phyloP scores from a whole-genome alignment of 2,888 invertebrate species.

The Parascotia fuliginaria region DNA sequence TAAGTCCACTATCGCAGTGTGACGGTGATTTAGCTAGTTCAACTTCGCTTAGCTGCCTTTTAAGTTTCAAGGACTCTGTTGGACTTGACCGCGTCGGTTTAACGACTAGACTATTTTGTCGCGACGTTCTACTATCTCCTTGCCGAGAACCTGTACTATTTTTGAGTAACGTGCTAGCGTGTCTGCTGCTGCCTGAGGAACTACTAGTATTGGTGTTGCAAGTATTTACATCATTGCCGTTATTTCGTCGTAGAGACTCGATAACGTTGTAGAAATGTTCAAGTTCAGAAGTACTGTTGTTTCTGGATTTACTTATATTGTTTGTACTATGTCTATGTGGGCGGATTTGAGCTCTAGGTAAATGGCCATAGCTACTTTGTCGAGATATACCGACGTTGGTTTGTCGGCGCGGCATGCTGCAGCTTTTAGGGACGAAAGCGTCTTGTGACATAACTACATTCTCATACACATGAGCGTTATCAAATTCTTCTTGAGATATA shows the following conservation, averaged over 20 bases:
- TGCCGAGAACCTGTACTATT: conserved; percentile 44
- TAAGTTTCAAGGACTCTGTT: conserved; percentile 54
- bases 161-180: conserved; percentile 44
- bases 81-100: conserved; percentile 57
- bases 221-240: conserved; percentile 43
- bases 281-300: conserved; percentile 63
- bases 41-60: conserved; percentile 70
- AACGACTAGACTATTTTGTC: conserved; percentile 73
- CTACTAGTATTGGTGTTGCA: conserved; percentile 66
- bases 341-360: conserved; percentile 70
- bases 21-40: conserved; percentile 56
- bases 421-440: conserved; percentile 71
- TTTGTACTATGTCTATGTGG: conserved; percentile 67
- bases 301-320: conserved; percentile 64
- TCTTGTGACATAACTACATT: conserved; percentile 69
- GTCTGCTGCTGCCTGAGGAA: conserved; percentile 68
- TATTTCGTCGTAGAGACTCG: conserved; percentile 65
- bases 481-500: conserved; percentile 72
- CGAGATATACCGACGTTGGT: conserved; percentile 65
- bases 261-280: conserved; percentile 77
- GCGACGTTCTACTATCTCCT: conserved; percentile 47
- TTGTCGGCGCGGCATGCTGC: conserved; percentile 80
- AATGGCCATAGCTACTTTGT: conserved; percentile 74
- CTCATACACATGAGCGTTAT: conserved; percentile 77
- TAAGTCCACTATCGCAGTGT: conserved; percentile 47